A percentile compares a stretch with the other conserved stretches of the same genome.
These are phyloP conservation scores for Lasioglossum baleicum DNA, from an alignment of 1,140 invertebrate species.

Conservation along the genomic window DNA sequence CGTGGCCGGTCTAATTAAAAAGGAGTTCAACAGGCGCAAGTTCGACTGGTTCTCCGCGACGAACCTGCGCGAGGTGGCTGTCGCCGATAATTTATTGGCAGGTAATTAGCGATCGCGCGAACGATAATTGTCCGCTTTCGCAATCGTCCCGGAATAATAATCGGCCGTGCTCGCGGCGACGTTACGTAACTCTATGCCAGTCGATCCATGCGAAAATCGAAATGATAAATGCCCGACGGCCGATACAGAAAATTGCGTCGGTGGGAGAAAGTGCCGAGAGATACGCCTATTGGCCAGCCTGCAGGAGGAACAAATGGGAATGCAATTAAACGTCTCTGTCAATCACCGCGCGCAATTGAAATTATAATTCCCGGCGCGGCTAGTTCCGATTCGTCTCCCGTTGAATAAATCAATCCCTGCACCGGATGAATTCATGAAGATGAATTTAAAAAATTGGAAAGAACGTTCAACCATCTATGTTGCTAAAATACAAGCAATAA, in stretches of 20 bases:
- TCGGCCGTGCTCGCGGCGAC: neutral
- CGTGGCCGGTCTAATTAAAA: conserved; percentile 18
- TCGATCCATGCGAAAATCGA: conserved; percentile 15
- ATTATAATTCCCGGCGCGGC: neutral
- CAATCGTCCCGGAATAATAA: conserved; percentile 25
- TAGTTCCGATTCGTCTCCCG: neutral
- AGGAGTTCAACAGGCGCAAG: neutral
- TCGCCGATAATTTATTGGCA: conserved; percentile 38
- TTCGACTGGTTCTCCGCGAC: conserved; percentile 32
- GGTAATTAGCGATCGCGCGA: conserved; percentile 48
- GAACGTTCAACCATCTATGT: too few species aligned
- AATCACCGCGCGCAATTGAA: neutral
- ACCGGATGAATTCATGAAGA: too few species aligned
- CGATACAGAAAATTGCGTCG: neutral
- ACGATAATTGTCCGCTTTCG: conserved; percentile 52
- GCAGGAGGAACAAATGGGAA: neutral
- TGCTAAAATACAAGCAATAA: too few species aligned
- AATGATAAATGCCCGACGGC: conserved; percentile 1
- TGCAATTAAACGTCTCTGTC: neutral
- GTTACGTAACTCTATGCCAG: conserved; percentile 7
- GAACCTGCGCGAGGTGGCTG: conserved; percentile 1
- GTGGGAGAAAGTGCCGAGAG: neutral
- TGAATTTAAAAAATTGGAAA: too few species aligned
- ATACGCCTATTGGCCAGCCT: neutral
- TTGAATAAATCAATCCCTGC: neutral